Evolutionary conservation across 2,797 vertebrate genomes (phyloP).

Genomic region (Dermochelys coriacea): DNA sequence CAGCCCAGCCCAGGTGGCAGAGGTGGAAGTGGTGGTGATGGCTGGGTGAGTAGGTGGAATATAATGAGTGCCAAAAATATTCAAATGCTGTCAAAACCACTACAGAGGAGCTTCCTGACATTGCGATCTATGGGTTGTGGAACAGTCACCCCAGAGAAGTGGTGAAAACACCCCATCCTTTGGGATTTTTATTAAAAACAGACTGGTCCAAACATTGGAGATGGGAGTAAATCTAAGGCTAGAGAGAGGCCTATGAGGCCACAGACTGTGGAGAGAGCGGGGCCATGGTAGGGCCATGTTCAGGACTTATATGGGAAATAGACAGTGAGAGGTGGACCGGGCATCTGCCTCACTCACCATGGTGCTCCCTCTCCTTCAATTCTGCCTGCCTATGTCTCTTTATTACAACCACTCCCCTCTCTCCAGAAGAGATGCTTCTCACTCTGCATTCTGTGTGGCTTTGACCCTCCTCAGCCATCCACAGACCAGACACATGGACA

Average conservation of each 20-base stretch:
- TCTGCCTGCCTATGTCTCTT: background rate
- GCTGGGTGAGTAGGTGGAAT: background rate
- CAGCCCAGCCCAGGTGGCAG: background rate
- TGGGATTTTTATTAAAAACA: background rate
- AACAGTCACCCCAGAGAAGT: background rate
- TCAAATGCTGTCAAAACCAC: background rate
- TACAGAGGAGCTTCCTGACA: background rate
- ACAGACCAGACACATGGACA: background rate
- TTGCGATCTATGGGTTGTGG: background rate
- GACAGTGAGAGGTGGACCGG: background rate
- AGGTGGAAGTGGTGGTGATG: background rate
- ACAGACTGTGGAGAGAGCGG: background rate
- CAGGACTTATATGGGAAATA: background rate
- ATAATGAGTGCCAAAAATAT: background rate
- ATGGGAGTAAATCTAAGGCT: background rate
- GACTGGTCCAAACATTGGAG: background rate
- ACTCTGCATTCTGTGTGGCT: background rate
- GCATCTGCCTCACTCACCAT: background rate
- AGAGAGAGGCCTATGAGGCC: background rate
- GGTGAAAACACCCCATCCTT: background rate
- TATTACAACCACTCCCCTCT: background rate
- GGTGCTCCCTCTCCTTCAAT: background rate
- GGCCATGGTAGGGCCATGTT: rapidly evolving
- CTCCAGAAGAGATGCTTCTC: background rate
- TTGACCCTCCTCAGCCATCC: background rate